Conservation (phyloP, 1,140 invertebrate species). For the Octopus bimaculoides region DNA sequence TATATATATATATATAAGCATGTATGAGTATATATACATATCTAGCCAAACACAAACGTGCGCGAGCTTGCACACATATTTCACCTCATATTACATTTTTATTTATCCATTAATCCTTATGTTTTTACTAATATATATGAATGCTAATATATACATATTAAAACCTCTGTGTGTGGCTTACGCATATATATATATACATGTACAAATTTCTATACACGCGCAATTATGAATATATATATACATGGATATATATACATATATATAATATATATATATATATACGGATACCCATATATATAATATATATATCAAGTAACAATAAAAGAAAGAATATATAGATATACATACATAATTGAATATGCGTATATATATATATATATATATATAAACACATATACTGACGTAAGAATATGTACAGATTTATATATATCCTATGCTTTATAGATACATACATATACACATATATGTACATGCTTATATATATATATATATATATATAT, state of each 20-base stretch:
- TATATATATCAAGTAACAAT: too few species aligned
- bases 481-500: too few species aligned
- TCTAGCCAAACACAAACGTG: not conserved
- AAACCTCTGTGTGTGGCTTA: not conserved
- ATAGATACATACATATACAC: not conserved
- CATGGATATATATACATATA: conserved; percentile 1
- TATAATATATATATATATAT: conserved; percentile 1
- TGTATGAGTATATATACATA: conserved; percentile 7
- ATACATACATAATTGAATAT: not conserved
- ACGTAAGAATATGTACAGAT: not conserved
- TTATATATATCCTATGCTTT: not conserved
- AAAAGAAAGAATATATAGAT: too few species aligned
- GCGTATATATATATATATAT: not conserved
- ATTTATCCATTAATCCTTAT: too few species aligned
- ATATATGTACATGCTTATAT: not conserved
- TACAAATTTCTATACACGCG: not conserved
- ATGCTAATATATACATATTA: not conserved
- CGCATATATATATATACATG: conserved; percentile 5
- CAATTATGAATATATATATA: conserved; percentile 4
- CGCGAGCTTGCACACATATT: not conserved
- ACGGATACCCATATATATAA: not conserved
- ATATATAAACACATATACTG: not conserved
- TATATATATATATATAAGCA: conserved; percentile 3
- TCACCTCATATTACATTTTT: not conserved
- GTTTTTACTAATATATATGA: conserved; percentile 5